Evolutionary conservation across 2,797 vertebrate species (phyloP).

Genomic region (Tokudaia tokunoshimensis): DNA sequence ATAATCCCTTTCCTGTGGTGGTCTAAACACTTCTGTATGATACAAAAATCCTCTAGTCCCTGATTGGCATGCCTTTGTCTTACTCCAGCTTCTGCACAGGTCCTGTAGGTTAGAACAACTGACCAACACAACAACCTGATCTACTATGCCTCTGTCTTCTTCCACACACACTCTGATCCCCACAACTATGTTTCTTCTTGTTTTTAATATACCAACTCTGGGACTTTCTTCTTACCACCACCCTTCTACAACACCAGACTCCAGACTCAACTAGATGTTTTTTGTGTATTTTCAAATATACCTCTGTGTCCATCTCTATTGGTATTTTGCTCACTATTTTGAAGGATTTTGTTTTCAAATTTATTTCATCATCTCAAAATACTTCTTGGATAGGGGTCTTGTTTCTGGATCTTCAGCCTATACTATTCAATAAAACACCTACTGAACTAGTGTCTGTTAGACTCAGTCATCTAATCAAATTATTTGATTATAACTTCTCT

Average conservation of each 20-base stretch:
- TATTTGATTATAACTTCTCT: background rate
- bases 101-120: background rate
- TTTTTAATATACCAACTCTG: background rate
- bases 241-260: background rate
- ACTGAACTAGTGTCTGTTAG: background rate
- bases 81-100: background rate
- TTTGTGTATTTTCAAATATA: background rate
- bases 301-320: background rate
- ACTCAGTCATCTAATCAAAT: background rate
- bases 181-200: background rate
- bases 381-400: background rate
- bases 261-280: background rate
- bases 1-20: background rate
- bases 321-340: background rate
- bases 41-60: background rate
- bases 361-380: background rate
- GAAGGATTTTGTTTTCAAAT: background rate
- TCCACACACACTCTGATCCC: background rate
- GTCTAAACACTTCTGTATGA: background rate
- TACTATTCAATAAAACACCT: background rate
- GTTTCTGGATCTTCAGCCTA: background rate
- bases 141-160: background rate
- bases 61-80: background rate
- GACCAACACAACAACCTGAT: background rate
- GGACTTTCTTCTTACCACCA: background rate